Conservation (phyloP, 2,888 invertebrate species). For the Drosophila quinaria region DNA sequence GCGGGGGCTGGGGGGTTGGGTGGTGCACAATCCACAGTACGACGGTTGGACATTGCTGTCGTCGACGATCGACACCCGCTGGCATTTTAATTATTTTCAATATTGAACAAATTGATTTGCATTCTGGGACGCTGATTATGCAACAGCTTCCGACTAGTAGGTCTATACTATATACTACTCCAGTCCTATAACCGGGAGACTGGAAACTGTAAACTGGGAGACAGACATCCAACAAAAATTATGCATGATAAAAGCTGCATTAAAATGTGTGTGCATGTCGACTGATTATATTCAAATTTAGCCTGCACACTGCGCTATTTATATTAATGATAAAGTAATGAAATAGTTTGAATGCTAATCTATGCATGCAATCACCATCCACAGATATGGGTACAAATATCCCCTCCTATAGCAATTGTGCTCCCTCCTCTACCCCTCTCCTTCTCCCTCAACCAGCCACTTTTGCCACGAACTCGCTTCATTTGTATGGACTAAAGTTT, state of each 20-base stretch:
- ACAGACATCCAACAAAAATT: constrained; percentile 50
- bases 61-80: constrained; percentile 49
- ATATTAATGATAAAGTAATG: constrained; percentile 76
- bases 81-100: constrained; percentile 82
- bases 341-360: constrained; percentile 75
- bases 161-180: background rate
- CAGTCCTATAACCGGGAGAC: background rate
- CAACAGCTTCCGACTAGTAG: constrained; percentile 52
- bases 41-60: constrained; percentile 9
- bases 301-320: constrained; percentile 55
- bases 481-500: constrained; percentile 73
- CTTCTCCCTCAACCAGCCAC: too few relatives aligned
- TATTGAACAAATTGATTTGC: constrained; percentile 83
- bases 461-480: constrained; percentile 38
- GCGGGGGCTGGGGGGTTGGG: background rate
- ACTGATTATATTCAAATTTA: constrained; percentile 78
- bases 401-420: background rate
- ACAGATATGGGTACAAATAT: constrained; percentile 27
- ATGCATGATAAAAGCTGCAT: constrained; percentile 73
- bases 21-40: background rate
- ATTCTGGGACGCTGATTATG: constrained; percentile 79
- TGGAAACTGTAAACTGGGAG: background rate
- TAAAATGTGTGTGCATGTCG: constrained; percentile 61
- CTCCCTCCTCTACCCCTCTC: background rate
- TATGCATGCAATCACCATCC: constrained; percentile 53